Base-by-base conservation (phyloP, 1,140 invertebrate genomes). In the Papilio aristodemus region DNA sequence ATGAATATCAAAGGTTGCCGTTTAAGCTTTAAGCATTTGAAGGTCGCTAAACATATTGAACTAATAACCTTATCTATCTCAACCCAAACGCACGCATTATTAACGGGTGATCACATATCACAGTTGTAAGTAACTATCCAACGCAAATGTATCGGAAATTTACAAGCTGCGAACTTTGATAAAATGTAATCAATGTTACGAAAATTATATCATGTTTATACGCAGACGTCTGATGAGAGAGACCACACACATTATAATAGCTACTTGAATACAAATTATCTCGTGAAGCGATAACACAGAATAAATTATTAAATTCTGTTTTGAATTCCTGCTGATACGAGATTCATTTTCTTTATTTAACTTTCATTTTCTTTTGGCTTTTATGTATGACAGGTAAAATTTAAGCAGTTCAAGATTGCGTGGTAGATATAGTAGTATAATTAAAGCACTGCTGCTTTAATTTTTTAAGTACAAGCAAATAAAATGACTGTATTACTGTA, bases 91-190 rank as follows among this genome's bases (percentile, higher is more conserved):
- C 78, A 78, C 69, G 70, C 77, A 77, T 80, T 80, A 79, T 73
- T 79, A 36, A 78, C 77, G 70, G 71, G 37, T 72, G 76, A 83
- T 70, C 77, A 76, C 73, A 74, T 76, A 70, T 73, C 67, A 73
- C 50, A 67, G 67, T 71, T n/a, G n/a, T n/a, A n/a, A n/a, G 70
- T 76, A 79, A 78, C 75, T 79, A 78, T 80, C 67, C 68, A 43
- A 63, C 66, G 57, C 76, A 76, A 82, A 71, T 81, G 77, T 81
- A 80, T 81, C 69, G 79, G 82, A 84, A 84, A 85, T 80, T 80
- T 84, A 83, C 78, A 80, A 73, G 68, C 70, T 67, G 71, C 72
- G 66, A 77, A 70, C 71, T 71, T 70, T 68, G 68, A 74, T 81
- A 73, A n/a, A 72, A 27, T 71, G 19, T 70, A 57, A 38, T 66